Base-by-base conservation (phyloP, 2,888 invertebrate genomes). In the Acrobasis suavella region DNA sequence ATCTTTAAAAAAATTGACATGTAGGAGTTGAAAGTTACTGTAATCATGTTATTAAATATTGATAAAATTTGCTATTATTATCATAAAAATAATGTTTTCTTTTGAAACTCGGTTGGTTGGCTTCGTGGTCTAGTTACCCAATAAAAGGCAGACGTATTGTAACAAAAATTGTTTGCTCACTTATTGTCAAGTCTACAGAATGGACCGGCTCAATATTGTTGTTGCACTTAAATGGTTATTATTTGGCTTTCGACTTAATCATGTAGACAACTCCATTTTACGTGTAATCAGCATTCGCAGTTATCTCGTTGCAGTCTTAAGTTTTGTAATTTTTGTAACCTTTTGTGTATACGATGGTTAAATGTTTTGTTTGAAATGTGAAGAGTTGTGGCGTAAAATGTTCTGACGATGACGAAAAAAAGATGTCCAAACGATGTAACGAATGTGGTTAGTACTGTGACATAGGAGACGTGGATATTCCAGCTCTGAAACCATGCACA, bases 241-340 rank as follows among this genome's bases (percentile, higher is more conserved):
- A 56, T 56, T 56, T 56, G 56, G 56, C 56, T 56, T 56, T 56
- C 56, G 56, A 56, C 56, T 56, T 56, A 56, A 56, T 56, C 15
- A 38, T 42, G 17, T 46, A 56, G 42, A 7, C 17, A 42, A 46
- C 39, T 56, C 42, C 52, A 52, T 17, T 56, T 22, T 39, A 46
- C 17, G 17, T 56, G 56, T 46, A 42, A 10, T 56, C 56, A 42
- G 6, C 56, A 42, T 16, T 37, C 22, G 15, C 55, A 56, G 56
- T 12, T 46, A 22, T 17, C 17, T 42, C 22, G 10, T 56, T 46
- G 14, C 56, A 56, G 22, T 42, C 17, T 42, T 14, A 12, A 5
- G 14, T 42, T 12, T 17, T 14, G 14, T 32, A 52, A 32, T 52
- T 22, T 32, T 12, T 32, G 32, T 52, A 51, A 5, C 17, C 42